Evolutionary conservation across 2,113 vertebrate species (phyloP), one percentile per base, ranked within the genome.

Genomic region (Pituophis catenifer): DNA sequence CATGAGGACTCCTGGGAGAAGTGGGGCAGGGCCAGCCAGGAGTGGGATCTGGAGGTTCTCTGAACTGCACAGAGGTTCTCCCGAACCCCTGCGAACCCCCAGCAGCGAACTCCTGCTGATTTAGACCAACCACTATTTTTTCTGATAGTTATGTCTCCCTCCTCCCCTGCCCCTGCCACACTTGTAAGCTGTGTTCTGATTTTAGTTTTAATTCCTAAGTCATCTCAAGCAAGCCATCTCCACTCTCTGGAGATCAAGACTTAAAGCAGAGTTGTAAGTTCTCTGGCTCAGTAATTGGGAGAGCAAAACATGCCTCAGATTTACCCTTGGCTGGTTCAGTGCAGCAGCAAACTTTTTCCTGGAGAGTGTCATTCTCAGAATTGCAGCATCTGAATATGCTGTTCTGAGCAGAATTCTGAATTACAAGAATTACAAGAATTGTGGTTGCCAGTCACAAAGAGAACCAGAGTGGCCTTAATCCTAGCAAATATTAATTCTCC

Each of bases 151-250:
- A 89, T 57, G 23, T 12, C 44, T 29, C 26, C 24, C 13, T 2
- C 21, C 48, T 1, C 44, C 0, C 13, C 1, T 10, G 0, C 26
- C 6, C 13, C 1, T 10, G 0, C 26, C 6, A 12, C 2, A 87
- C 24, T 87, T 29, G n/a, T 26, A 53, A 7, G 2, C 50, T 8
- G 53, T 8, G 86, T n/a, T 88, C 13, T 75, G n/a, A 75, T 75
- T 75, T 75, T 75, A 75, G n/a, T 38, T 75, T 17, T 75, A 38
- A 75, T 9, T n/a, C 50, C 26, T 54, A 53, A 29, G 3, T 53
- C 50, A n/a, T 88, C 50, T 88, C 26, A 54, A 29, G 52, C 50
- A 53, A 88, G 4, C 50, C 50, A 53, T 15, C 26, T 88, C 52
- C 26, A 88, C 50, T 50, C 50, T 53, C 26, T 53, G 15, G n/a